Base-by-base conservation (phyloP, 2,113 vertebrate species). In the Heterotis niloticus region DNA sequence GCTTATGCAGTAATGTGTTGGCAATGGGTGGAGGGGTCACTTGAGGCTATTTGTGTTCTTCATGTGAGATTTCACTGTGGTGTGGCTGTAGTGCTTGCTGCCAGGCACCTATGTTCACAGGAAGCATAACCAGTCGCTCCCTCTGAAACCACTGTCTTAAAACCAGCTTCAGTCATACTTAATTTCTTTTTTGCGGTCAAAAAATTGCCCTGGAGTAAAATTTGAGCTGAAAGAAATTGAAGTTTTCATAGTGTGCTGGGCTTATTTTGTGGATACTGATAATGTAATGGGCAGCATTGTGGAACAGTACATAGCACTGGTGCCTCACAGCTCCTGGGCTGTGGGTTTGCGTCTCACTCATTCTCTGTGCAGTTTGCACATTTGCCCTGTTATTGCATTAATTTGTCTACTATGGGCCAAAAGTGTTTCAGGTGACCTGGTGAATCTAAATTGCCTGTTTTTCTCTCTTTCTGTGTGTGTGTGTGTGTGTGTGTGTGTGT, bases 11-110 rank as follows among this genome's bases (percentile, higher is more conserved):
- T 18, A 13, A n/a, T 29, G 20, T 70, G 10, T 18, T 70, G 66
- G 65, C 69, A 67, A 51, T 34, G 16, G 75, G 54, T 16, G 52
- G n/a, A 67, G 65, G 29, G 16, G 74, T 81, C 59, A 67, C 44
- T 71, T 34, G 23, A 56, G 75, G 66, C 44, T 57, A 64, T 66
- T 68, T 66, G 5, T 34, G 5, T 56, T 72, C n/a, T 73, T n/a
- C 52, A 51, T 67, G 16, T 72, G 71, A 66, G n/a, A 28, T 67
- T 34, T 67, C 44, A 29, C n/a, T 24, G 5, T 34, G 34, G 60
- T 57, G 51, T 26, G 18, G 64, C 9, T 60, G 69, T 60, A 26
- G 28, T 28, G 34, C 23, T 64, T 28, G 24, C 76, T 3, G 59
- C 4, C 23, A 23, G 62, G 70, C 44, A 23, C 44, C 34, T 14